A percentile compares a stretch with the other conserved stretches of the same genome.
phyloP scores from a whole-genome alignment of 2,113 vertebrate species.

The Bufo gargarizans region DNA sequence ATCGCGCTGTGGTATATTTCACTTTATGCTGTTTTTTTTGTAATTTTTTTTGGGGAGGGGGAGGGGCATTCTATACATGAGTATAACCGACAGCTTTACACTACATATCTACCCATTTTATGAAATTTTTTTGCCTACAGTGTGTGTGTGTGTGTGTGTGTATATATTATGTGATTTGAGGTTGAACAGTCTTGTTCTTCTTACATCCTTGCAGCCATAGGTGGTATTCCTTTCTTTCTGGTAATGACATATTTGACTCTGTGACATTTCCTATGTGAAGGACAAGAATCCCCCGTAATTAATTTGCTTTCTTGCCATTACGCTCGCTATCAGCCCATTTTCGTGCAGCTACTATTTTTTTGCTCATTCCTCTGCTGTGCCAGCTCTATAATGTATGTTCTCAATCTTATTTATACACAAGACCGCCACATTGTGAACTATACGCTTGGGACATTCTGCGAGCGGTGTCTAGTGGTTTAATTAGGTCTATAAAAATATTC shows the following conservation, averaged over 20 bases:
- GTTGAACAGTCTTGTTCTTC: background rate
- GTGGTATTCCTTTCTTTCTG: background rate
- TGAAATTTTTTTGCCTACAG: too few species aligned
- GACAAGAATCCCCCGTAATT: too few species aligned
- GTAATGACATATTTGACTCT: background rate
- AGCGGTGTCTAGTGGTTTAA: background rate
- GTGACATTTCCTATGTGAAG: background rate
- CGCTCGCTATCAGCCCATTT: background rate
- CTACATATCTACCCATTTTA: too few species aligned
- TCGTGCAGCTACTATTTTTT: background rate
- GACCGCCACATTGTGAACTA: background rate
- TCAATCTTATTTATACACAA: constrained; percentile 8
- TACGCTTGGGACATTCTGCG: background rate
- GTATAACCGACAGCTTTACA: too few species aligned
- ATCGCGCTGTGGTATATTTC: too few species aligned
- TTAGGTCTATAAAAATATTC: background rate
- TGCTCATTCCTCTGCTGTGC: background rate
- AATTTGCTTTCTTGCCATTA: background rate
- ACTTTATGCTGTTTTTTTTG: too few species aligned
- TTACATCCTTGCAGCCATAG: background rate
- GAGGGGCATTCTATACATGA: too few species aligned
- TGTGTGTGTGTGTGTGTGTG: too few species aligned
- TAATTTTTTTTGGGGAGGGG: too few species aligned
- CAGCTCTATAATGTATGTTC: background rate
- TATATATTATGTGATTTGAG: background rate